phyloP scores from a whole-genome alignment of 2,113 vertebrate species.

The Xiphophorus maculatus region DNA sequence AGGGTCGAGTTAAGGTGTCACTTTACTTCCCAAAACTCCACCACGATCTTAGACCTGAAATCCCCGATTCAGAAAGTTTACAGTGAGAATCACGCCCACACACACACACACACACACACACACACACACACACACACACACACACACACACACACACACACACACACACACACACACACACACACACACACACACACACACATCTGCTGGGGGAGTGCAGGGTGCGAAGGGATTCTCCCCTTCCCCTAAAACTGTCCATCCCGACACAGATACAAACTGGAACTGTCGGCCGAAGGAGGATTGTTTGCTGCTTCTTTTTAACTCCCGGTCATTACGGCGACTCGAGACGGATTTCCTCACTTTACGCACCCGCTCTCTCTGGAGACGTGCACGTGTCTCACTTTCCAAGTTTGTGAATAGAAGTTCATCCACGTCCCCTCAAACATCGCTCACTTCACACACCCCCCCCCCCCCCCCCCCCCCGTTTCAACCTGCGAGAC shows the following conservation, averaged over 20 bases:
- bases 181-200: slow-evolving; percentile 5
- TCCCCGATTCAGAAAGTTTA: background rate
- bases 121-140: slow-evolving; percentile 29
- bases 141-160: slow-evolving; percentile 9
- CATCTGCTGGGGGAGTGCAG: slow-evolving; percentile 38
- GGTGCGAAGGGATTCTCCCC: slow-evolving; percentile 54
- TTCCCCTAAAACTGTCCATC: slow-evolving; percentile 4
- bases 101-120: background rate
- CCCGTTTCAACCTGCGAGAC: background rate
- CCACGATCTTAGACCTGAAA: background rate
- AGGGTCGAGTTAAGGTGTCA: slow-evolving; percentile 27
- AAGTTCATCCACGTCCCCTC: slow-evolving; percentile 40
- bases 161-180: background rate
- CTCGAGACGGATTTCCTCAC: slow-evolving; percentile 20
- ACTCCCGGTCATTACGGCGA: slow-evolving; percentile 14
- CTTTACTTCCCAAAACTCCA: slow-evolving; percentile 10
- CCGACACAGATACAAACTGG: slow-evolving; percentile 15
- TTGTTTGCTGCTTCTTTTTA: slow-evolving; percentile 39
- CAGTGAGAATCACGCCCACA: slow-evolving; percentile 5
- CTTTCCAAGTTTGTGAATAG: slow-evolving; percentile 54
- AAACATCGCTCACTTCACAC: background rate
- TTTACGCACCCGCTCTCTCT: slow-evolving; percentile 8
- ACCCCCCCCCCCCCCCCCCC: too few species aligned
- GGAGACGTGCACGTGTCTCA: slow-evolving; percentile 32
- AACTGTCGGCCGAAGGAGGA: slow-evolving; percentile 33